Percentiles rank a stretch among this genome's conserved stretches.
phyloP scores from a whole-genome alignment of 2,113 vertebrate species.

The Apteryx owenii region DNA sequence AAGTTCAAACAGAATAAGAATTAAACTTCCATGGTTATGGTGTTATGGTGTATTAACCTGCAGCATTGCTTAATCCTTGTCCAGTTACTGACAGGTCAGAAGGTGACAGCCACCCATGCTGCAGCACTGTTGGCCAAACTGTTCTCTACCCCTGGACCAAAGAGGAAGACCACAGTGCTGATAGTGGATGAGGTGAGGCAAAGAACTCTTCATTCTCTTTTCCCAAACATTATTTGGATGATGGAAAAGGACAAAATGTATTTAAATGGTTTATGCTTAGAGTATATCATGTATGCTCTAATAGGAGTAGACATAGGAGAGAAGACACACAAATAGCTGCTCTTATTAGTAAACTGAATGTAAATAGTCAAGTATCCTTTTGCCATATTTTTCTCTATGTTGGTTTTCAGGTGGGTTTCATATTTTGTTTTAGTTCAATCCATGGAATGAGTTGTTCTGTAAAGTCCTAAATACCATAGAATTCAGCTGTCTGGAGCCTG shows the following conservation, averaged over 20 bases:
- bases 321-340: not conserved
- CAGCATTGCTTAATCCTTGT: not conserved
- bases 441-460: not conserved
- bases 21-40: not conserved
- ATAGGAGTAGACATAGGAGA: not conserved
- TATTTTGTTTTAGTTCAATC: not conserved
- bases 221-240: not conserved
- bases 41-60: not conserved
- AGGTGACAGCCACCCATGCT: slow-evolving; percentile 89
- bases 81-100: slow-evolving; percentile 92
- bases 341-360: not conserved
- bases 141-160: slow-evolving; percentile 81
- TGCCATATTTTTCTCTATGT: not conserved
- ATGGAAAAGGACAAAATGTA: not conserved
- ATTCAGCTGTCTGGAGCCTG: not conserved
- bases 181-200: slow-evolving; percentile 91
- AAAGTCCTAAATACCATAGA: not conserved
- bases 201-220: not conserved
- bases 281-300: not conserved
- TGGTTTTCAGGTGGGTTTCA: not conserved
- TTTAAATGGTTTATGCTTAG: not conserved
- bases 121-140: slow-evolving; percentile 87
- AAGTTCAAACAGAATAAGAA: not conserved
- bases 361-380: not conserved
- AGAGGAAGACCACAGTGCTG: slow-evolving; percentile 88